phyloP scores from a whole-genome alignment of 2,113 vertebrate genomes.

The Xiphophorus maculatus region DNA sequence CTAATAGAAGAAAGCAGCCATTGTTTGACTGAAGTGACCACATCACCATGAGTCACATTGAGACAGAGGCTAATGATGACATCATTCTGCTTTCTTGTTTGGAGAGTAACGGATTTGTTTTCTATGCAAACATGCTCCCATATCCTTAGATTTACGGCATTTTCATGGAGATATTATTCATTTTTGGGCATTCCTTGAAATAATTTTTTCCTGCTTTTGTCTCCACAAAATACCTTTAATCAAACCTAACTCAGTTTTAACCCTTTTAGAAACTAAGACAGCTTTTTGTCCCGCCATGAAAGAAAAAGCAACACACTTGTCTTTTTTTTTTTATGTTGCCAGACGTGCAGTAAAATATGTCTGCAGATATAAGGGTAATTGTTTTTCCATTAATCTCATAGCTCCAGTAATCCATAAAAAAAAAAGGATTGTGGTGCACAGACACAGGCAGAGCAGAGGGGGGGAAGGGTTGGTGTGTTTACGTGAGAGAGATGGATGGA shows the following conservation, averaged over 20 bases:
- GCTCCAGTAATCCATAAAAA: conserved; percentile 53
- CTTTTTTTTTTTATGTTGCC: not conserved
- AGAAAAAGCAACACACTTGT: not conserved
- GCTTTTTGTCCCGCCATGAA: not conserved
- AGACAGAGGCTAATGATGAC: conserved; percentile 58
- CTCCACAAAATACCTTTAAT: too few relatives aligned
- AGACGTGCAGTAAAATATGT: conserved; percentile 1
- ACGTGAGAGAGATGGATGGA: not conserved
- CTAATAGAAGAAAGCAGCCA: not conserved
- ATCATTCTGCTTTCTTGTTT: conserved; percentile 65
- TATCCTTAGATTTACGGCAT: conserved; percentile 5
- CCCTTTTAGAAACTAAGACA: too few relatives aligned
- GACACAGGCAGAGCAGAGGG: conserved; percentile 14
- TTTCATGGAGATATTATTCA: not conserved
- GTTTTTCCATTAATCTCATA: conserved; percentile 37
- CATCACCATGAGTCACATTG: conserved; percentile 42
- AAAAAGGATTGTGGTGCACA: conserved; percentile 37
- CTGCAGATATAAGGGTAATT: conserved; percentile 1
- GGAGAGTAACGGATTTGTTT: conserved; percentile 35
- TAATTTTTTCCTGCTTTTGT: not conserved
- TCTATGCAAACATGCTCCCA: conserved; percentile 50
- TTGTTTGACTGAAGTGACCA: conserved; percentile 31
- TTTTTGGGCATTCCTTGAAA: not conserved
- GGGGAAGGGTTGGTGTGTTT: not conserved
- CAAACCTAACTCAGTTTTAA: too few relatives aligned